These are phyloP conservation scores for Ophion ellenae DNA, from an alignment of 2,888 invertebrate genomes.

Conservation along the genomic window DNA sequence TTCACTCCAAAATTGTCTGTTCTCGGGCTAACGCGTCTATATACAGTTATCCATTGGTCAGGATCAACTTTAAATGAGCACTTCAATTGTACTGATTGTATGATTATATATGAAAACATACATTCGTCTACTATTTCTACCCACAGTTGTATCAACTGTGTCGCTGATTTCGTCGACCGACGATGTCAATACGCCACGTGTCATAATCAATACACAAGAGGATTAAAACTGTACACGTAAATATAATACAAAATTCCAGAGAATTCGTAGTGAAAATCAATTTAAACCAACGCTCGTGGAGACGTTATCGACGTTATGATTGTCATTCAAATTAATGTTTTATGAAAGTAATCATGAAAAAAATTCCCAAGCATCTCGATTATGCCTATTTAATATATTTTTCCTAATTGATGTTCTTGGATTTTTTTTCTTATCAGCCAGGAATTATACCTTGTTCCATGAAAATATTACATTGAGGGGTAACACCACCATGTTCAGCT, in stretches of 20 bases:
- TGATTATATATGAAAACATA: constrained; percentile 43
- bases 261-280: neutral
- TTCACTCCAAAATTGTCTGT: constrained; percentile 11
- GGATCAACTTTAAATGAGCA: constrained; percentile 23
- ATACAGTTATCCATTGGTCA: neutral
- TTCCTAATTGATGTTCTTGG: no score
- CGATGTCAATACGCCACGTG: constrained; percentile 1
- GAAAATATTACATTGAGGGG: no score
- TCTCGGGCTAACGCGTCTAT: constrained; percentile 4
- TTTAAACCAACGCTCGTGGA: neutral
- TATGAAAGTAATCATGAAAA: neutral
- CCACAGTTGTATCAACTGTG: neutral
- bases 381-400: no score
- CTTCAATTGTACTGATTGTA: constrained; percentile 13
- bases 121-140: constrained; percentile 7
- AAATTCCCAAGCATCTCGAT: no score
- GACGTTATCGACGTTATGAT: neutral
- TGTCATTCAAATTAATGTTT: neutral
- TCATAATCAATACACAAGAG: neutral
- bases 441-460: neutral
- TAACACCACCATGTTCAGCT: no score
- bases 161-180: constrained; percentile 9
- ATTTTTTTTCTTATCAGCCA: no score
- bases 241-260: neutral
- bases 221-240: neutral